Base-by-base conservation (phyloP, 2,888 invertebrate genomes). In the Pterostichus niger region DNA sequence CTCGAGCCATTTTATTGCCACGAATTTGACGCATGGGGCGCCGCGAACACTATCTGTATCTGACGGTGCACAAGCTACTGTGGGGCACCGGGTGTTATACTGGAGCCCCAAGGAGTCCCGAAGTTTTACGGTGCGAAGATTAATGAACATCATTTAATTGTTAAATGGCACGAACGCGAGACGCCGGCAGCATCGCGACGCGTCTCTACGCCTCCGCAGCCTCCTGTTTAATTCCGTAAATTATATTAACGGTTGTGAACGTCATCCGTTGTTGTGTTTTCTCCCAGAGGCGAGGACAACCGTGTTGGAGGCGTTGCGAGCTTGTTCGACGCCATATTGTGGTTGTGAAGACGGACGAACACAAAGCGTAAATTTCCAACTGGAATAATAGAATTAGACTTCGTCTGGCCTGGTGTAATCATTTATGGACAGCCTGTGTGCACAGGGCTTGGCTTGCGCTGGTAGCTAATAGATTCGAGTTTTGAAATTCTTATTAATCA, bases 121-220 rank as follows among this genome's bases (percentile, higher is more conserved):
- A 75, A 83, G 35, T 83, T 83, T 83, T 77, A 52, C 64, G 35
- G 77, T 44, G 52, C 31, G 35, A 76, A 75, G 82, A 82, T 82
- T 64, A 82, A 82, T 82, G 82, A 82, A 76, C 56, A 44, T 82
- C 82, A 76, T 83, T 83, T 83, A 77, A 83, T 83, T 83, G 83
- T 83, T 76, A 83, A 83, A 83, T 83, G 83, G 83, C 83, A 83
- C 68, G 83, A 77, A 83, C 83, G 76, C 83, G 64, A 61, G 76
- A 64, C 77, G 83, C 82, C 64, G 35, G 75, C 76, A 56, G 54
- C 81, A 13, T 35, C 46, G 75, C 49, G 31, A 33, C 54, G 77
- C 40, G 40, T 40, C 40, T 40, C 17, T 33, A 64, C 71, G 71
- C 17, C 17, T 64, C 75, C 13, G 31, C 56, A 54, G 33, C 52